These are phyloP conservation scores for Rhinogobius similis DNA, from an alignment of 2,113 vertebrate genomes.

Conservation along the genomic window DNA sequence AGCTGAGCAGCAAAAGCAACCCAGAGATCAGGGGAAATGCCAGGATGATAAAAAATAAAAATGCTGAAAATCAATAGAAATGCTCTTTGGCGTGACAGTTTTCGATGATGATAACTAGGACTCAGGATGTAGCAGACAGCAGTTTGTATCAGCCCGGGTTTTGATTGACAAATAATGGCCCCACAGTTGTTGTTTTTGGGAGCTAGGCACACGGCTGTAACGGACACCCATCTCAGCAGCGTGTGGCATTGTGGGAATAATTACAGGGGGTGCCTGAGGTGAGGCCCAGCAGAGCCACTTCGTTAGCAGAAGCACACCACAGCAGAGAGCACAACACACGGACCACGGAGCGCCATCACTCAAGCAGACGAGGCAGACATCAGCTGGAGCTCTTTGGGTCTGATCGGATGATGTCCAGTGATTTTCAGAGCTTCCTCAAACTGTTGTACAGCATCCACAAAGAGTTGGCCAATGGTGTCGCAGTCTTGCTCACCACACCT, in stretches of 20 bases:
- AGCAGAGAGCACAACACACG: conserved; percentile 49
- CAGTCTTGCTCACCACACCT: no score
- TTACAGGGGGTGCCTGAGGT: conserved; percentile 78
- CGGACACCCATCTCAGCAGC: conserved; percentile 75
- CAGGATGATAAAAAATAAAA: conserved; percentile 62
- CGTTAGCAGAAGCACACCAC: conserved; percentile 66
- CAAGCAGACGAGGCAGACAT: conserved; percentile 24
- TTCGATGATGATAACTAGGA: conserved; percentile 71
- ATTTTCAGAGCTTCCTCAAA: neutral
- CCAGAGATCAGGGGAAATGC: conserved; percentile 51
- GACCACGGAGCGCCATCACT: conserved; percentile 27
- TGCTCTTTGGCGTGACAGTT: conserved; percentile 73
- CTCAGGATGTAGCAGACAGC: conserved; percentile 65
- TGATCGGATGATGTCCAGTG: conserved; percentile 14
- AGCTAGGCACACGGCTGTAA: conserved; percentile 68
- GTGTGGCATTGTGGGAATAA: conserved; percentile 78
- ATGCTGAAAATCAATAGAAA: conserved; percentile 70
- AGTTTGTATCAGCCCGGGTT: conserved; percentile 72
- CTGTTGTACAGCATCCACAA: neutral
- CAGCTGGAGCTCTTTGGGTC: conserved; percentile 28
- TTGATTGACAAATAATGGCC: conserved; percentile 83
- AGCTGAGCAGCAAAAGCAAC: conserved; percentile 31
- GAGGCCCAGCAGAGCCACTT: conserved; percentile 75
- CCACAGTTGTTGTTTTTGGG: conserved; percentile 72
- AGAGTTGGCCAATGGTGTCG: no score